These are phyloP conservation scores for Vandiemenella viatica DNA, from an alignment of 2,888 invertebrate species.

Conservation along the genomic window DNA sequence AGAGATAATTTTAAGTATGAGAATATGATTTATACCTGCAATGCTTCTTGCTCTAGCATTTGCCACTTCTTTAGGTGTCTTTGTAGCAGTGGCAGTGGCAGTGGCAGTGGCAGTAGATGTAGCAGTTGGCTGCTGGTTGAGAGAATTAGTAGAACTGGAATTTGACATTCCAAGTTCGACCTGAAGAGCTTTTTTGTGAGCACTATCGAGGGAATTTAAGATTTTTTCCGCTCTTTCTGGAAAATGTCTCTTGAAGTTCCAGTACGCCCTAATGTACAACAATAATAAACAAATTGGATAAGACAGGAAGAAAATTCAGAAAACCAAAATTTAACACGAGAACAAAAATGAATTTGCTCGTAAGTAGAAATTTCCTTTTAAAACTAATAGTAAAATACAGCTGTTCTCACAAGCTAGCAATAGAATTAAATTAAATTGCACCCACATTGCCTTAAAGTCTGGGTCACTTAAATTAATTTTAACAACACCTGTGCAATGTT, in stretches of 20 bases:
- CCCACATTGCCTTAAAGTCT: no score
- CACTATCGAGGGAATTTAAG: constrained; percentile 66
- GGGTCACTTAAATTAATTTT: no score
- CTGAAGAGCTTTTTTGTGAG: constrained; percentile 50
- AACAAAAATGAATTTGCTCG: not conserved
- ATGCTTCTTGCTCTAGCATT: no score
- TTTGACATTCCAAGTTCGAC: constrained; percentile 30
- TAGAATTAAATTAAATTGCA: no score
- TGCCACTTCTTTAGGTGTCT: no score
- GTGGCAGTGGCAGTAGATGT: constrained; percentile 10
- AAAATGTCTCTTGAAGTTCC: constrained; percentile 79
- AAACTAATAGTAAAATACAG: no score
- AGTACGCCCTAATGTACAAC: constrained; percentile 53
- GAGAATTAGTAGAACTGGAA: constrained; percentile 21
- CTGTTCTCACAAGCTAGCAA: no score
- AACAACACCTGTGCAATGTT: no score
- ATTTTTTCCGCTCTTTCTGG: constrained; percentile 77
- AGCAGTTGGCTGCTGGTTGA: constrained; percentile 17
- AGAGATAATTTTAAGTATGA: no score
- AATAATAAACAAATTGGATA: not conserved
- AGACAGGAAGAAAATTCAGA: not conserved
- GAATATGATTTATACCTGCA: no score
- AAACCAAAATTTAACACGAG: not conserved
- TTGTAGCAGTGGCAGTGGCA: no score
- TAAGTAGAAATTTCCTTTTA: not conserved